phyloP scores from a whole-genome alignment of 2,797 vertebrate species.

The Pseudomugil gertrudae region DNA sequence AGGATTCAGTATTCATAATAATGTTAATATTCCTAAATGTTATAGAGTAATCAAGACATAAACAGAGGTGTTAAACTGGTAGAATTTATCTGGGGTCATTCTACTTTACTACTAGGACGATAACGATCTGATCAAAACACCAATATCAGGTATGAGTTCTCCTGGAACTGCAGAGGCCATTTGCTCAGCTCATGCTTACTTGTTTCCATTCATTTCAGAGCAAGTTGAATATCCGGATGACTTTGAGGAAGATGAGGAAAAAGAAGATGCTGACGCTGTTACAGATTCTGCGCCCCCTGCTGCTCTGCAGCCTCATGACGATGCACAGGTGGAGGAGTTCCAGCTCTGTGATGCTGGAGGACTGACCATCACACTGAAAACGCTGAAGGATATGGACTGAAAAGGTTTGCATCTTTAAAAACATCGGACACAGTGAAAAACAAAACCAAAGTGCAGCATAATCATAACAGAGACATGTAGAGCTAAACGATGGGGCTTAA shows the following conservation, averaged over 20 bases:
- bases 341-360: constrained; percentile 70
- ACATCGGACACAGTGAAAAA: not conserved
- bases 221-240: constrained; percentile 82
- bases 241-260: constrained; percentile 81
- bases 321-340: constrained; percentile 69
- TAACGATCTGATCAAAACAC: not conserved
- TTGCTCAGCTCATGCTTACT: not conserved
- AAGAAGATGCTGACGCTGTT: constrained; percentile 70
- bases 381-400: constrained; percentile 68
- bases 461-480: constrained; percentile 55
- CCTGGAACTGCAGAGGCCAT: not conserved
- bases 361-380: constrained; percentile 71
- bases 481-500: constrained; percentile 24
- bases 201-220: constrained; percentile 23
- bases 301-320: constrained; percentile 53
- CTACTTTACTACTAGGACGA: not conserved
- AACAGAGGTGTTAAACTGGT: not conserved
- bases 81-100: not conserved
- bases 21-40: no score
- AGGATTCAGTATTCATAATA: no score
- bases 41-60: not conserved
- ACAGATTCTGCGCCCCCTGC: constrained; percentile 47
- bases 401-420: constrained; percentile 9
- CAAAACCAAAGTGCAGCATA: constrained; percentile 19
- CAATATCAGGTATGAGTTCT: not conserved